Evolutionary conservation across 2,113 vertebrate genomes (phyloP).

Genomic region (Cyprinodon tularosa): DNA sequence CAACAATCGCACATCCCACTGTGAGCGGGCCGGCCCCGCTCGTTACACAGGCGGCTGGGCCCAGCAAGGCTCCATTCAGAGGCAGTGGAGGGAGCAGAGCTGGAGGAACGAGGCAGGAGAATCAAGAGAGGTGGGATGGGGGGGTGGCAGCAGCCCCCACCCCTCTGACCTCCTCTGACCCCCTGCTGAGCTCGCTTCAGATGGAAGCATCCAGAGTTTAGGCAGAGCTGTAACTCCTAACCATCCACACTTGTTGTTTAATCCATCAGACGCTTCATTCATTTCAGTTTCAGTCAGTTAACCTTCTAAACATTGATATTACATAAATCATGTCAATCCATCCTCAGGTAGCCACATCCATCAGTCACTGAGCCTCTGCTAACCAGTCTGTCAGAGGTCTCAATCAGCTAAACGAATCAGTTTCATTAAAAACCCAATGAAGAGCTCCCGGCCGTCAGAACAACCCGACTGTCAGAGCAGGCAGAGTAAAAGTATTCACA

Average conservation of each 20-base stretch:
- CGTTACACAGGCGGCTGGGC: constrained; percentile 91
- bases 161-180: constrained; percentile 45
- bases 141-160: too few relatives aligned
- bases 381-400: constrained; percentile 35
- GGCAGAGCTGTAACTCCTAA: constrained; percentile 9
- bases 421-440: constrained; percentile 59
- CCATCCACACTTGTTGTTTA: background rate
- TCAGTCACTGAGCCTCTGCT: constrained; percentile 41
- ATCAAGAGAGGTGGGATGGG: constrained; percentile 25
- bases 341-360: constrained; percentile 12
- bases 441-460: constrained; percentile 43
- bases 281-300: background rate
- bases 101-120: constrained; percentile 11
- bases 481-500: background rate
- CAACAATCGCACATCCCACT: constrained; percentile 73
- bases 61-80: constrained; percentile 89
- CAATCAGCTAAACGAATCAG: constrained; percentile 42
- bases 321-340: constrained; percentile 32
- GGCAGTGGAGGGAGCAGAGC: constrained; percentile 47
- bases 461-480: constrained; percentile 8
- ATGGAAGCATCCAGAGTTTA: constrained; percentile 5
- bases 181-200: background rate
- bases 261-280: background rate
- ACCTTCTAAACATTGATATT: constrained; percentile 35
- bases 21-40: constrained; percentile 86